Base-by-base conservation (phyloP, 2,888 invertebrate species). In the Aleiodes alternator region DNA sequence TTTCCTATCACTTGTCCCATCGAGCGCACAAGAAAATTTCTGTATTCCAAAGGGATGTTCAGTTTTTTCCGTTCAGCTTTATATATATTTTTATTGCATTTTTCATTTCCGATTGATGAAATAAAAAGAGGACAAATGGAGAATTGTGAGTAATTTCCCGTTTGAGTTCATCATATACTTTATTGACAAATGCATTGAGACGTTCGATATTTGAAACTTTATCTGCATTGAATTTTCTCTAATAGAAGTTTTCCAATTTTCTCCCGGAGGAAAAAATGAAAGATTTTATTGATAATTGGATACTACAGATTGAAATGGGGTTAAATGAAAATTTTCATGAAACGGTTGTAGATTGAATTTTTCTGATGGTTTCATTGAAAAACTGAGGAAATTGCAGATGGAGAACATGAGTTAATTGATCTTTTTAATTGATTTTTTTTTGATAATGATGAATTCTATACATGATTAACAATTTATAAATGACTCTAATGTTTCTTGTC, bases 61-160 rank as follows among this genome's bases (percentile, higher is more conserved):
- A 14, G 12, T 38, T 31, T 14, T 59, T 59, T 59, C 34, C n/a
- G 16, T 43, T 11, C 61, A 34, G 8, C 38, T 12, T 38, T n/a
- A 12, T 38, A 34, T 38, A 34, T 34, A 34, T 14, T 48, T 43
- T 64, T 11, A 43, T 43, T 64, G 8, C 23, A 11, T 43, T 48
- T 43, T 43, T 43, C 64, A 64, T 64, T 43, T 64, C 43, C 64
- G 64, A 43, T 64, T 48, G 7, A 34, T 64, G 3, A 12, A 59
- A 59, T 16, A 38, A 43, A 31, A 14, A 12, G 4, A 6, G n/a
- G 3, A 38, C 14, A 61, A 61, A 43, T 43, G 43, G 43, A 43
- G 43, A 64, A 43, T 64, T 16, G 64, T 4, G 14, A 64, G 64
- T 48, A 16, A 38, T 64, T 64, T 64, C 64, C 64, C 16, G 43